phyloP scores from a whole-genome alignment of 2,113 vertebrate species.

The Xiphophorus maculatus region DNA sequence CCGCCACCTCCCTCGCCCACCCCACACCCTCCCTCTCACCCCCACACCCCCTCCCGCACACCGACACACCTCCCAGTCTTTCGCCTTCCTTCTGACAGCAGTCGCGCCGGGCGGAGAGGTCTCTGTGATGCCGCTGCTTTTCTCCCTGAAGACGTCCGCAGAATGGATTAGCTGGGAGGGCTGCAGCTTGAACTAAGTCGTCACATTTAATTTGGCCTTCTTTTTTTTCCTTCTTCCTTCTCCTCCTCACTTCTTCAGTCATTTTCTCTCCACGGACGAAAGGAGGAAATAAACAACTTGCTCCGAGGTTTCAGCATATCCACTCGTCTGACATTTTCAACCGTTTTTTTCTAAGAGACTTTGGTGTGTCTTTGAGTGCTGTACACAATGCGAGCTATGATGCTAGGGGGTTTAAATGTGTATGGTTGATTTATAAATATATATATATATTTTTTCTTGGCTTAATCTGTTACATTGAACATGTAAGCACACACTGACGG shows the following conservation, averaged over 20 bases:
- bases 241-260: background rate
- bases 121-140: constrained; percentile 1
- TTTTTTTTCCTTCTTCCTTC: too few species aligned
- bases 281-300: constrained; percentile 8
- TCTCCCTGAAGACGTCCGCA: background rate
- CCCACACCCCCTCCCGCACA: background rate
- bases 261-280: constrained; percentile 24
- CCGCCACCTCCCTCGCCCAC: constrained; percentile 19
- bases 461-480: constrained; percentile 29
- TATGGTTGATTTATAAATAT: background rate
- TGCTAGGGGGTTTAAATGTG: constrained; percentile 11
- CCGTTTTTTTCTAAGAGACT: constrained; percentile 21
- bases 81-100: background rate
- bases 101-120: too few species aligned
- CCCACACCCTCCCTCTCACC: background rate
- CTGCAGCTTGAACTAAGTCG: constrained; percentile 27
- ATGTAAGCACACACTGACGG: constrained; percentile 18
- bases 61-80: background rate
- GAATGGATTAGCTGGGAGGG: constrained; percentile 2
- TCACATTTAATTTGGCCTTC: constrained; percentile 22
- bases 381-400: constrained; percentile 11
- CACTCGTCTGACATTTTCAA: constrained; percentile 25
- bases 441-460: background rate
- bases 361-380: constrained; percentile 17
- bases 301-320: constrained; percentile 55